Conservation (phyloP, 2,113 vertebrate species). For the Semicossyphus pulcher region DNA sequence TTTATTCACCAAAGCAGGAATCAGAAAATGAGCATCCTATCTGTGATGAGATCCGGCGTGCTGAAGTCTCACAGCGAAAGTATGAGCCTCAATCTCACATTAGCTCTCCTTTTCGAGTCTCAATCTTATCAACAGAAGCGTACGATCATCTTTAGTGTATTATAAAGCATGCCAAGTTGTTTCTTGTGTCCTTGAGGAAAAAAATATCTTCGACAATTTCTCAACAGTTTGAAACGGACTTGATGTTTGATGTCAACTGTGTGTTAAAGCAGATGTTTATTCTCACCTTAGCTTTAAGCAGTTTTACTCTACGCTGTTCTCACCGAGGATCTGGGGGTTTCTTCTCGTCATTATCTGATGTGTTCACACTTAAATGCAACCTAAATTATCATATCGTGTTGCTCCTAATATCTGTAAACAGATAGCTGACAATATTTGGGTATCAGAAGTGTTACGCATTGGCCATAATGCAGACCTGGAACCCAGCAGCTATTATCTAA, state of each 20-base stretch:
- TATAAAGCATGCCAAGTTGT: not conserved
- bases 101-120: not conserved
- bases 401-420: not conserved
- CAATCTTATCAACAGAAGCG: not conserved
- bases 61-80: not conserved
- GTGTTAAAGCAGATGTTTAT: too few relatives aligned
- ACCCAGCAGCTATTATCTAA: not conserved
- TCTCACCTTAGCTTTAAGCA: too few relatives aligned
- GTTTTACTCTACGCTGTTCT: too few relatives aligned
- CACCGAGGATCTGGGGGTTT: not conserved
- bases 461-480: not conserved
- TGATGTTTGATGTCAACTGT: not conserved
- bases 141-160: not conserved
- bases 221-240: not conserved
- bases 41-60: not conserved
- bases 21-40: conserved; percentile 15
- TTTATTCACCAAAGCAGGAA: not conserved
- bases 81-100: conserved; percentile 7
- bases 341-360: not conserved
- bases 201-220: not conserved
- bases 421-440: not conserved
- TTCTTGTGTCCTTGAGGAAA: not conserved
- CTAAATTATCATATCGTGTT: not conserved
- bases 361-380: not conserved
- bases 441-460: not conserved